These are phyloP conservation scores for Ptychochromis oligacanthus DNA, from an alignment of 2,113 vertebrate genomes.

Conservation along the genomic window DNA sequence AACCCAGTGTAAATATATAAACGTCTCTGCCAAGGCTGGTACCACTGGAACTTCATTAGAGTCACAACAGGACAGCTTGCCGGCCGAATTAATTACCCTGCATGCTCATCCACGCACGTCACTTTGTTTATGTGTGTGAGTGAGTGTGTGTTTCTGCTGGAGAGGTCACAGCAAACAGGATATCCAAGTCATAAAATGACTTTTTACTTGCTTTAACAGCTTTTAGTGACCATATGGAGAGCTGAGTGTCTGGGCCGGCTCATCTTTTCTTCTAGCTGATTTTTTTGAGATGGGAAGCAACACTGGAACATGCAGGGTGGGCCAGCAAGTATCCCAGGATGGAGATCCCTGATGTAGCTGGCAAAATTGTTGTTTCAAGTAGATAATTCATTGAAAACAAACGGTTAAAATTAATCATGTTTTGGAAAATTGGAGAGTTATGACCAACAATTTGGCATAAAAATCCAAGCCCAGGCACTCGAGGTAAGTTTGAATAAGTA, in stretches of 20 bases:
- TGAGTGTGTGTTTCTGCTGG: background rate
- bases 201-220: background rate
- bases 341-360: background rate
- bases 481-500: no score
- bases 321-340: background rate
- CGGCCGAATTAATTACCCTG: background rate
- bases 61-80: background rate
- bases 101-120: background rate
- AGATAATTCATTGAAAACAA: background rate
- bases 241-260: background rate
- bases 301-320: background rate
- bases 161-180: background rate
- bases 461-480: no score
- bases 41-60: background rate
- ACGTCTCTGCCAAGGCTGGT: background rate
- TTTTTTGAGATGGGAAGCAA: background rate
- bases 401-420: background rate
- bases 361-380: background rate
- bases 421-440: background rate
- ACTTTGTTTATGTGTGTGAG: background rate
- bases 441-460: no score
- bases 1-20: background rate
- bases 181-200: background rate
- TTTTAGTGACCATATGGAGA: slow-evolving; percentile 15
- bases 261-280: background rate